Base-by-base conservation (phyloP, 2,888 invertebrate species). In the Oscheius sp. region DNA sequence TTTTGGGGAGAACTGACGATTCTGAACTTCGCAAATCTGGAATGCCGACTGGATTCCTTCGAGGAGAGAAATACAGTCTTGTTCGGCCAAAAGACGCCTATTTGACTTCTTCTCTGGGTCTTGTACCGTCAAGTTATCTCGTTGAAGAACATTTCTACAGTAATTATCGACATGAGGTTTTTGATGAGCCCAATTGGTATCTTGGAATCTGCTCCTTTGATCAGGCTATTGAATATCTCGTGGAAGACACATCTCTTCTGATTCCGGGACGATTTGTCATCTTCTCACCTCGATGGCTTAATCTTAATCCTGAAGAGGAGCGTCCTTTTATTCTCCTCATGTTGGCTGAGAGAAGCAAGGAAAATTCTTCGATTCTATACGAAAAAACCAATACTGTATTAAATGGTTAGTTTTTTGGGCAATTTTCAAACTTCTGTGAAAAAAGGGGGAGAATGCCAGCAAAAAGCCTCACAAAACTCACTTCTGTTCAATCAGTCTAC, bases 251-350 rank as follows among this genome's bases (percentile, higher is more conserved):
- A 33, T 6, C 50, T 50, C 1, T 17, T 20, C 15, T 23, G 17
- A 33, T 17, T 25, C 27, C 20, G 42, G 71, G 73, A 12, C 48
- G 73, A 5, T 79, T 79, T 46, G 73, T 69, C 5, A 78, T 79
- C 10, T 78, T 76, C 72, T 76, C 75, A 5, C 79, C 78, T 0
- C 53, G 53, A 0, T 78, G 76, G 76, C 67, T 78, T 17, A 78
- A 78, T 45, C 66, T 72, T 2, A 69, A 78, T 31, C 72, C 74
- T 2, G 50, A 61, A 10, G 78, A 79, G 12, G 64, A 55, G 23
- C 64, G 79, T n/a, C 77, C 77, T n/a, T 79, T 58, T 37, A 63
- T 76, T 31, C 50, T 79, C 23, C 61, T 78, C 65, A 71, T 78
- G 63, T 55, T 61, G 42, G 17, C 33, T 10, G n/a, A 10, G 1